phyloP scores from a whole-genome alignment of 2,888 invertebrate genomes.

The Caenorhabditis parvicauda region DNA sequence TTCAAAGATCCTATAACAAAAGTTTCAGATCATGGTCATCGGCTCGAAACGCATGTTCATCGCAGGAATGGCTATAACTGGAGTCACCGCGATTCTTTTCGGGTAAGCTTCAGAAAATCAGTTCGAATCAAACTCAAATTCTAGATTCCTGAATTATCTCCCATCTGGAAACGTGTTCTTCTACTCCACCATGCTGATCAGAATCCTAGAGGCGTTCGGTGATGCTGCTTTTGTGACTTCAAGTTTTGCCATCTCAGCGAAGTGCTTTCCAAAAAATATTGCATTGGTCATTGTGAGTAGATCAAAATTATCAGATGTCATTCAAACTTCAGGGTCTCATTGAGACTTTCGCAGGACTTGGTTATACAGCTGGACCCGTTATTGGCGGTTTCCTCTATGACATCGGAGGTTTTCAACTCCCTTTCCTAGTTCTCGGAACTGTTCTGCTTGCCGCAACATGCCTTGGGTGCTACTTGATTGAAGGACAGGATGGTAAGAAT shows the following conservation, averaged over 20 bases:
- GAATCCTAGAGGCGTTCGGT: constrained; percentile 59
- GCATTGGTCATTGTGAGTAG: constrained; percentile 64
- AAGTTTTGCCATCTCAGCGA: constrained; percentile 65
- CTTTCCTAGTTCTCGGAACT: constrained; percentile 56
- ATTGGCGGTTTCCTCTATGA: constrained; percentile 80
- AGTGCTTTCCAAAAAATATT: constrained; percentile 64
- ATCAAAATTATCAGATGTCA: not conserved
- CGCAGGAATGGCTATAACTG: constrained; percentile 79
- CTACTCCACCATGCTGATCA: constrained; percentile 54
- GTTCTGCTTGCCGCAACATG: constrained; percentile 49
- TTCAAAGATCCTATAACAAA: not conserved
- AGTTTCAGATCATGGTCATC: constrained; percentile 72
- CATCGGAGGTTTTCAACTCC: constrained; percentile 49
- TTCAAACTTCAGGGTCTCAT: constrained; percentile 61
- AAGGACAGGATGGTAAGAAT: constrained; percentile 42
- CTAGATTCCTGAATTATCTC: constrained; percentile 56
- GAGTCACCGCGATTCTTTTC: constrained; percentile 79
- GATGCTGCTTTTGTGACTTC: constrained; percentile 63
- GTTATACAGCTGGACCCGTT: constrained; percentile 86
- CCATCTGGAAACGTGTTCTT: constrained; percentile 58
- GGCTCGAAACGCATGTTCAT: constrained; percentile 81
- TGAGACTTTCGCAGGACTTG: constrained; percentile 77
- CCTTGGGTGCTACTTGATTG: constrained; percentile 47
- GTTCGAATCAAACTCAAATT: not conserved
- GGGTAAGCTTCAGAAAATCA: constrained; percentile 64